Evolutionary conservation across 2,797 vertebrate genomes (phyloP), one percentile per base, ranked within the genome.

Genomic region (Danio kyathit): DNA sequence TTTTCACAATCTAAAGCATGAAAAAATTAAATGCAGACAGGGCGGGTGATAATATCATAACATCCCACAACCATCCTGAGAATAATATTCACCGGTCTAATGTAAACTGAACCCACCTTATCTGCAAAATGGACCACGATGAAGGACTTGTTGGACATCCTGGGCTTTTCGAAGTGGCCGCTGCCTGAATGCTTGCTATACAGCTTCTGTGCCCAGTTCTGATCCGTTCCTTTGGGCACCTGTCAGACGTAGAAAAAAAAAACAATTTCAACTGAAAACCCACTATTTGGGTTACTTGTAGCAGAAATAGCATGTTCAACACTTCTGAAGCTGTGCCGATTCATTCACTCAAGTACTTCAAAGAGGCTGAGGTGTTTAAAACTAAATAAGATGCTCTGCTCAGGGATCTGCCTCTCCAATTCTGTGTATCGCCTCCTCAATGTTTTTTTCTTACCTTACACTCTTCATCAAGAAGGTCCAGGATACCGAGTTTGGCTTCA

Each of bases 391-490:
- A 41, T 19, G 2, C 21, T 65, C 67, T 71, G 61, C 46, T 48
- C 14, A 4, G 52, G 66, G 43, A 51, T 6, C 43, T 4, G 16
- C 6, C 56, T 63, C 46, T 79, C 17, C 11, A 61, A 52, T 51
- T 49, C 12, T 44, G 56, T 52, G 60, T 13, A 71, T 29, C 9
- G 7, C 51, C 12, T 48, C 46, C 11, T 41, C 51, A 38, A 12
- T 43, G 57, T 21, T 19, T 43, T 2, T 19, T 13, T 56, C 5
- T 91, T 91, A 99, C 98, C 92, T 96, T 98, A 87, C 97, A 99
- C 88, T 99, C 97, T 80, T 99, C 98, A 74, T 99, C 97, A 89
- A 99, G 88, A 19, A 99, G 94, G 88, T 99, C 98, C 88, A 99
- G 90, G 87, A 99, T 92, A 1, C 98, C 97, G 19, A 99, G 95